Percentiles rank a stretch among this genome's conserved stretches.
Evolutionary conservation across 2,797 vertebrate genomes (phyloP).

Genomic region (Oreortyx pictus): DNA sequence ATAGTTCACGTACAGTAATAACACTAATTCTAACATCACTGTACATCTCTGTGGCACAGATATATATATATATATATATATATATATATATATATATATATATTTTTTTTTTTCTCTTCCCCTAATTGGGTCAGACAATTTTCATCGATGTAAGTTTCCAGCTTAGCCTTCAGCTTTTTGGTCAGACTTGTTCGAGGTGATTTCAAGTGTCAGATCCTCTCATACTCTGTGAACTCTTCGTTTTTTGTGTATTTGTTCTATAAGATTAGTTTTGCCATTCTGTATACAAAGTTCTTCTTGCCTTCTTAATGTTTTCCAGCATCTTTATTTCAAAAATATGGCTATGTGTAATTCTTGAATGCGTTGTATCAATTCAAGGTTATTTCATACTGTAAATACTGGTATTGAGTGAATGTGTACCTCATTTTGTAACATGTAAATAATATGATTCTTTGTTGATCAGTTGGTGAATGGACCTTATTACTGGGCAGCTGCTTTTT

Average conservation of each 20-base stretch:
- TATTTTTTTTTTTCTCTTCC: not conserved
- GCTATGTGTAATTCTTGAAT: not conserved
- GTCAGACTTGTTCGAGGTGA: not conserved
- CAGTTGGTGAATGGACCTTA: not conserved
- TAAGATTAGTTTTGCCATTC: not conserved
- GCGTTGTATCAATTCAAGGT: not conserved
- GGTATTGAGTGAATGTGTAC: not conserved
- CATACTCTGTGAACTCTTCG: not conserved
- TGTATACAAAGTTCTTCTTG: not conserved
- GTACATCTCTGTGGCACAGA: not conserved
- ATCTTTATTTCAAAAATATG: not conserved
- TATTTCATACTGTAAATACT: not conserved
- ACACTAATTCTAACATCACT: not conserved
- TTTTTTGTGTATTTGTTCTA: not conserved
- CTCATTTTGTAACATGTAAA: conserved; percentile 5
- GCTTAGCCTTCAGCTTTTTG: not conserved
- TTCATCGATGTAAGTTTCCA: not conserved
- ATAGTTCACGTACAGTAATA: not conserved
- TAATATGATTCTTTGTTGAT: not conserved
- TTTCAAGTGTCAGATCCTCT: not conserved
- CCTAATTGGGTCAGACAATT: not conserved
- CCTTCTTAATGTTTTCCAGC: not conserved
- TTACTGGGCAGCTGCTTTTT: not conserved
- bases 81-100: too few relatives aligned
- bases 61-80: too few relatives aligned